A percentile compares a stretch with the other conserved stretches of the same genome.
phyloP scores from a whole-genome alignment of 2,113 vertebrate species.

The Colistium nudipinnis region DNA sequence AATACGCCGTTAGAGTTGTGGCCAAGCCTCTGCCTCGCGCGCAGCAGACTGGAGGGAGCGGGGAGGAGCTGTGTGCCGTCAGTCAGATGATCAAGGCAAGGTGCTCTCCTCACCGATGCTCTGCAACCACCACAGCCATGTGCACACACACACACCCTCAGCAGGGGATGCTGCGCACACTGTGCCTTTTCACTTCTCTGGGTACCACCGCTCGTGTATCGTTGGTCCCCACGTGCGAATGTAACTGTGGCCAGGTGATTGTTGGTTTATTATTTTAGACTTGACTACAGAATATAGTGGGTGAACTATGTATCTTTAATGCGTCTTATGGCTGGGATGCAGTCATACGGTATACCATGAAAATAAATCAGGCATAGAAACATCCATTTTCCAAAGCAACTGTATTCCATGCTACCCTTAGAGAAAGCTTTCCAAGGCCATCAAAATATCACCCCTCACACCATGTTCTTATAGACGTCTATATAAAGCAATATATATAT shows the following conservation, averaged over 20 bases:
- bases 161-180: neutral
- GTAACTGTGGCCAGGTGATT: neutral
- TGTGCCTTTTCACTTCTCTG: neutral
- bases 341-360: no score
- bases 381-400: no score
- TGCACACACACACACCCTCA: neutral
- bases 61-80: constrained; percentile 72
- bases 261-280: neutral
- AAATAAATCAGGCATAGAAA: no score
- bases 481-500: neutral
- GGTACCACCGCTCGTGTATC: no score
- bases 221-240: no score
- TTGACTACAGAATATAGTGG: neutral
- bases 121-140: constrained; percentile 22
- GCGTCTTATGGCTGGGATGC: no score
- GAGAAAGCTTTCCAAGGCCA: neutral
- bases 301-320: neutral
- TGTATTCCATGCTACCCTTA: neutral
- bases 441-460: neutral
- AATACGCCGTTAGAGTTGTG: constrained; percentile 48
- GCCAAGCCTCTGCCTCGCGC: constrained; percentile 46
- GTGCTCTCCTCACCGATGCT: constrained; percentile 55
- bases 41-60: constrained; percentile 45
- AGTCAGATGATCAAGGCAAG: constrained; percentile 77
- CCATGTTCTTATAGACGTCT: neutral